These are phyloP conservation scores for Pandion haliaetus DNA, from an alignment of 2,113 vertebrate genomes.

Conservation along the genomic window DNA sequence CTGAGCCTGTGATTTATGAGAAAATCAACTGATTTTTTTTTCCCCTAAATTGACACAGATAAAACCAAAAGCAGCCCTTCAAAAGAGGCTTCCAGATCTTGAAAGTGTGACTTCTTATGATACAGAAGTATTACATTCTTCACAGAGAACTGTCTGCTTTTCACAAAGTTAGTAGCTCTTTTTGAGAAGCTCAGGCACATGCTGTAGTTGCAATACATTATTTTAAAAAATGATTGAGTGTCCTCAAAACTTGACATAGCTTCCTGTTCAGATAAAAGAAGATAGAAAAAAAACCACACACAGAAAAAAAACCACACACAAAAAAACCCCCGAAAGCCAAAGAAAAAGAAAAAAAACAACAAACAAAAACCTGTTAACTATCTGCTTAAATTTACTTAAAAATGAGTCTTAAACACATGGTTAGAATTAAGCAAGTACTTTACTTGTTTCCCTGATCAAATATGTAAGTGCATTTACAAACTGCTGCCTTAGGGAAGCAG, in stretches of 20 bases:
- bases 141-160: background rate
- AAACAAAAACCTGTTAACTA: background rate
- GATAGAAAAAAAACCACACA: fast-evolving
- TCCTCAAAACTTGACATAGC: background rate
- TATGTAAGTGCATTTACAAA: background rate
- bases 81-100: background rate
- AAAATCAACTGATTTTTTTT: background rate
- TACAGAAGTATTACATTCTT: background rate
- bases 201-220: background rate
- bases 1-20: background rate
- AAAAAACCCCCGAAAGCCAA: too few species aligned
- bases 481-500: background rate
- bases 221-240: background rate
- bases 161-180: background rate
- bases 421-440: background rate
- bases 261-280: background rate
- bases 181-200: background rate
- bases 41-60: background rate
- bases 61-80: background rate
- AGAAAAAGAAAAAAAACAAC: background rate
- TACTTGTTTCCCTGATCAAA: background rate
- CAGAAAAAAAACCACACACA: background rate
- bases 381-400: background rate
- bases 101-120: background rate
- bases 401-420: background rate